Conservation (phyloP, 1,140 invertebrate genomes). For the Saccostrea echinata region DNA sequence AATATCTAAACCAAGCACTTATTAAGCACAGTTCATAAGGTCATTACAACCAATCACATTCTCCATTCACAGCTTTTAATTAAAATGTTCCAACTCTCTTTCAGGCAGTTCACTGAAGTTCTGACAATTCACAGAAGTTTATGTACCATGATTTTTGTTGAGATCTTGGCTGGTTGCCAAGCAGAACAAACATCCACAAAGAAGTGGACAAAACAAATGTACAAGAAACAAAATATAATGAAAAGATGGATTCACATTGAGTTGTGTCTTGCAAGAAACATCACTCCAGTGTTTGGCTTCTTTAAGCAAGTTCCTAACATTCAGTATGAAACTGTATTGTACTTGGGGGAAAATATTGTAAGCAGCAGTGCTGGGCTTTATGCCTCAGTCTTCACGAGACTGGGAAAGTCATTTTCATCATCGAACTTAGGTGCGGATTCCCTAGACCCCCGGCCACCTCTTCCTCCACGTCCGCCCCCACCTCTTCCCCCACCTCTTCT, state of each 20-base stretch:
- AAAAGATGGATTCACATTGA: conserved; percentile 43
- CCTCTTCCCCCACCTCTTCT: conserved; percentile 63
- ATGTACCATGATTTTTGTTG: conserved; percentile 23
- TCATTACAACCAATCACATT: conserved; percentile 26
- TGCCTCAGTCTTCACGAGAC: conserved; percentile 70
- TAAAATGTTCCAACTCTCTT: background rate
- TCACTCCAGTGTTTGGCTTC: conserved; percentile 21
- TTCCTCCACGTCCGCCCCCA: conserved; percentile 58
- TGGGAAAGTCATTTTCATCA: conserved; percentile 96
- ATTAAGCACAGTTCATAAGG: background rate
- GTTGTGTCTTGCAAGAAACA: conserved; percentile 28
- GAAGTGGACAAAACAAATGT: conserved; percentile 30
- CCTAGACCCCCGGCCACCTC: conserved; percentile 67
- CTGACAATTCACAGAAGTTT: conserved; percentile 30
- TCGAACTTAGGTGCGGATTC: conserved; percentile 94
- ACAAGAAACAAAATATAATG: conserved; percentile 17
- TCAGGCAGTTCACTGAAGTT: conserved; percentile 23
- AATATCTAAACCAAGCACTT: conserved; percentile 32
- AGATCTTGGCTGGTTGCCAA: conserved; percentile 23
- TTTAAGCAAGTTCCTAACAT: conserved; percentile 37
- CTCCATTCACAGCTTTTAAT: conserved; percentile 18
- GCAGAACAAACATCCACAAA: background rate
- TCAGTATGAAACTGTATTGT: conserved; percentile 36
- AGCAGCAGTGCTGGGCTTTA: conserved; percentile 52
- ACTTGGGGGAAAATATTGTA: conserved; percentile 42